Percentiles rank a stretch among this genome's conserved stretches.
Conservation (phyloP, 2,888 invertebrate species). For the Drosophila greeni region DNA sequence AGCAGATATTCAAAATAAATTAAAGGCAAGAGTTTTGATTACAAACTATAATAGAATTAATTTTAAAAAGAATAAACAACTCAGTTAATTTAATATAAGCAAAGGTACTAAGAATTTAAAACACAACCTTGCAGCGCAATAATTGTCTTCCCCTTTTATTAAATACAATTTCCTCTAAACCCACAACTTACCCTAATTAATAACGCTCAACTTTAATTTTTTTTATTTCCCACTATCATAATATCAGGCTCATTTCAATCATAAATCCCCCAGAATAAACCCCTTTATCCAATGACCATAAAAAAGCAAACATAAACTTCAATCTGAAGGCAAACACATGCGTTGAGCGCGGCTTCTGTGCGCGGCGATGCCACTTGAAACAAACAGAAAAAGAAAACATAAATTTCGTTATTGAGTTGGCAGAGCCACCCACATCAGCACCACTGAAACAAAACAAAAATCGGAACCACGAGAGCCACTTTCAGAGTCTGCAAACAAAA, state of each 20-base stretch:
- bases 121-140: not conserved
- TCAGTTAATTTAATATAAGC: not conserved
- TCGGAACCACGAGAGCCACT: conserved; percentile 45
- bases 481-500: conserved; percentile 35
- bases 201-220: not conserved
- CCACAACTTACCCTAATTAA: not conserved
- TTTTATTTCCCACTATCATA: not conserved
- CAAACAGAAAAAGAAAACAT: conserved; percentile 48
- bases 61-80: not conserved
- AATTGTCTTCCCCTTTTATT: not conserved
- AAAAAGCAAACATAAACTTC: conserved; percentile 30
- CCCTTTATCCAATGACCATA: conserved; percentile 11
- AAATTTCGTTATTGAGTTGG: conserved; percentile 61
- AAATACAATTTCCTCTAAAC: not conserved
- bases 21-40: no score
- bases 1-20: not conserved
- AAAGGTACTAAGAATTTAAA: not conserved
- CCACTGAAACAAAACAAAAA: conserved; percentile 24
- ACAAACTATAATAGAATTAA: not conserved
- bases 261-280: conserved; percentile 7
- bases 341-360: conserved; percentile 30
- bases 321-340: conserved; percentile 26
- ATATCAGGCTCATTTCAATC: conserved; percentile 7
- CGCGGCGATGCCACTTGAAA: conserved; percentile 45
- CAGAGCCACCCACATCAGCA: conserved; percentile 29